Percentiles rank a stretch among this genome's conserved stretches.
phyloP scores from a whole-genome alignment of 2,113 vertebrate genomes.

The Pyxicephalus adspersus region DNA sequence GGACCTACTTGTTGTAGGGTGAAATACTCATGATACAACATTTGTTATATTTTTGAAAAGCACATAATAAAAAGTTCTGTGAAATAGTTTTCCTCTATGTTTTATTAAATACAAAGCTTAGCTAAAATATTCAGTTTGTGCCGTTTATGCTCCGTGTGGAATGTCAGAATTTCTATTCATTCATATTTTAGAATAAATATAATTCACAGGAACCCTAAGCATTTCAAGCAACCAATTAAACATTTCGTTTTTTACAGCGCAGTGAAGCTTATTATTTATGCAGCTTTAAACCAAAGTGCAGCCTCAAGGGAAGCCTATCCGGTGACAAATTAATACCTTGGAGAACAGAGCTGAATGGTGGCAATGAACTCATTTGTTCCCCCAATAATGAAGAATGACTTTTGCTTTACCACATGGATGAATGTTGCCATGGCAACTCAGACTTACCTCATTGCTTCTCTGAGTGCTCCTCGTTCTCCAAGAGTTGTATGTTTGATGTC shows the following conservation, averaged over 20 bases:
- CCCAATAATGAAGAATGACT: slow-evolving; percentile 94
- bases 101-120: not conserved
- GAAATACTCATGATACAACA: too few species aligned
- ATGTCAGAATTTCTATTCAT: slow-evolving; percentile 2
- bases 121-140: not conserved
- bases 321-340: slow-evolving; percentile 90
- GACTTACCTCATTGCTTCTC: slow-evolving; percentile 92
- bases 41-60: too few species aligned
- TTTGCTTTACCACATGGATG: slow-evolving; percentile 86
- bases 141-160: not conserved
- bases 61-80: too few species aligned
- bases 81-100: not conserved
- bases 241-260: slow-evolving; percentile 85
- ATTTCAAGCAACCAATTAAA: slow-evolving; percentile 84
- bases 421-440: slow-evolving; percentile 89
- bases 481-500: slow-evolving; percentile 95
- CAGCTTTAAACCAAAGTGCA: slow-evolving; percentile 80
- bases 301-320: slow-evolving; percentile 81
- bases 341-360: slow-evolving; percentile 84
- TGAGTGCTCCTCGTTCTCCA: slow-evolving; percentile 88
- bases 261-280: slow-evolving; percentile 83
- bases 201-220: slow-evolving; percentile 80
- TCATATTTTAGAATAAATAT: slow-evolving; percentile 77
- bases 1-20: too few species aligned
- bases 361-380: slow-evolving; percentile 94